Evolutionary conservation across 2,113 vertebrate species (phyloP).

Genomic region (Prinia subflava): DNA sequence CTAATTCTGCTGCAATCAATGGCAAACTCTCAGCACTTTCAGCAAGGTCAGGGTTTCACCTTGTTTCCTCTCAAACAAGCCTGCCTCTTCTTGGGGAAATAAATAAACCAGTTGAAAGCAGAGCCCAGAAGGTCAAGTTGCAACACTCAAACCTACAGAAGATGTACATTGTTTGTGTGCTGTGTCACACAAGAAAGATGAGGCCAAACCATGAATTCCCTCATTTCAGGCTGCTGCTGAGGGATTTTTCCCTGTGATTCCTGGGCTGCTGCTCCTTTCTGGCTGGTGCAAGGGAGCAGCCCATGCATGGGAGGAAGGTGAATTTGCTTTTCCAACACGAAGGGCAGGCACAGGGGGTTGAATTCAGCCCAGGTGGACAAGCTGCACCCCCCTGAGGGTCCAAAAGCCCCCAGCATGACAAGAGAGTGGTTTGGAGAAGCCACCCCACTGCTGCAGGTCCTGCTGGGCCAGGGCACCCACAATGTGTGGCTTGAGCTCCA

Average conservation of each 20-base stretch:
- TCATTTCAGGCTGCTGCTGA: not conserved
- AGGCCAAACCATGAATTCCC: not conserved
- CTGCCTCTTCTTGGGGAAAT: conserved; percentile 8
- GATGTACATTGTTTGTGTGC: not conserved
- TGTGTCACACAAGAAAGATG: not conserved
- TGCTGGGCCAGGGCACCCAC: not conserved
- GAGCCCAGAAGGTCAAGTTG: not conserved
- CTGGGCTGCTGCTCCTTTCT: not conserved
- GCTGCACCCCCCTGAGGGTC: not conserved
- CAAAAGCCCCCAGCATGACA: rapidly evolving
- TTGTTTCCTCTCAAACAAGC: not conserved
- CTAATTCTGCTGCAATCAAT: not conserved
- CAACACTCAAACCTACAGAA: not conserved
- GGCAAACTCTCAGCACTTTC: not conserved
- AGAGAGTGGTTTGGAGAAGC: not conserved
- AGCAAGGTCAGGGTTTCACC: conserved; percentile 32
- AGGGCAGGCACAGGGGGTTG: not conserved
- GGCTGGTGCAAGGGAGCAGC: not conserved
- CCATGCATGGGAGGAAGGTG: rapidly evolving
- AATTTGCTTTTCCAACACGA: not conserved
- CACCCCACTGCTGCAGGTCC: not conserved
- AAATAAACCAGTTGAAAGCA: not conserved
- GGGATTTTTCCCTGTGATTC: not conserved
- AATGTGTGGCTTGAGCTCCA: rapidly evolving
- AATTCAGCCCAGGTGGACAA: not conserved